A percentile compares a stretch with the other conserved stretches of the same genome.
These are phyloP conservation scores for Volucella zonaria DNA, from an alignment of 2,888 invertebrate genomes.

Conservation along the genomic window DNA sequence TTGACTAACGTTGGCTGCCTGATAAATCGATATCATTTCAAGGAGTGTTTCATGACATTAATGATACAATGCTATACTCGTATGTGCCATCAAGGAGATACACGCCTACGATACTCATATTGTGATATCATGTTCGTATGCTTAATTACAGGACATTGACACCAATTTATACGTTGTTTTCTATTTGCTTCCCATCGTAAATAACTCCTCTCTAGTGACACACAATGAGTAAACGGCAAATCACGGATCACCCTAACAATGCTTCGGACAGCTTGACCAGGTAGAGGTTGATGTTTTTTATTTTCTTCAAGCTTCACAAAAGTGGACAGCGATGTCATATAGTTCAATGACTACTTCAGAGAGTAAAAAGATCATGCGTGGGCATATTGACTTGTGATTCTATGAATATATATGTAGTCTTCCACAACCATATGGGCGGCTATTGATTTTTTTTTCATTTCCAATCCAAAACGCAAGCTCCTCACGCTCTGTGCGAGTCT, in stretches of 20 bases:
- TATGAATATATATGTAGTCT: not conserved
- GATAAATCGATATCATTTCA: not conserved
- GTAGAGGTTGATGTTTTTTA: not conserved
- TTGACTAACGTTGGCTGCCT: no score
- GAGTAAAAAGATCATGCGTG: slow-evolving; percentile 26
- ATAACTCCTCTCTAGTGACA: slow-evolving; percentile 29
- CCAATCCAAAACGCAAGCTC: not conserved
- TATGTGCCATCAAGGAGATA: not conserved
- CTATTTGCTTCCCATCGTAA: not conserved
- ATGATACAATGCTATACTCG: not conserved
- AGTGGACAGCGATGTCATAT: slow-evolving; percentile 30
- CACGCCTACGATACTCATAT: not conserved
- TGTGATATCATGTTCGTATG: not conserved
- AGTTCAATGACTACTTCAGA: slow-evolving; percentile 37
- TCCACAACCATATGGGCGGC: not conserved
- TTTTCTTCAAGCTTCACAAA: not conserved
- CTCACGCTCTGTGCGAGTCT: not conserved
- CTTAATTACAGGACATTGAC: slow-evolving; percentile 59
- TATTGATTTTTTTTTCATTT: slow-evolving; percentile 36
- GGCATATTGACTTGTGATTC: slow-evolving; percentile 3
- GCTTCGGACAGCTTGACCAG: slow-evolving; percentile 25
- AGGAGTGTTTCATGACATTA: slow-evolving; percentile 17
- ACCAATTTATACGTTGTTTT: slow-evolving; percentile 47
- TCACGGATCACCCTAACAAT: slow-evolving; percentile 14
- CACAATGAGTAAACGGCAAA: not conserved